Evolutionary conservation across 2,797 vertebrate genomes (phyloP).

Genomic region (Chelmon rostratus): DNA sequence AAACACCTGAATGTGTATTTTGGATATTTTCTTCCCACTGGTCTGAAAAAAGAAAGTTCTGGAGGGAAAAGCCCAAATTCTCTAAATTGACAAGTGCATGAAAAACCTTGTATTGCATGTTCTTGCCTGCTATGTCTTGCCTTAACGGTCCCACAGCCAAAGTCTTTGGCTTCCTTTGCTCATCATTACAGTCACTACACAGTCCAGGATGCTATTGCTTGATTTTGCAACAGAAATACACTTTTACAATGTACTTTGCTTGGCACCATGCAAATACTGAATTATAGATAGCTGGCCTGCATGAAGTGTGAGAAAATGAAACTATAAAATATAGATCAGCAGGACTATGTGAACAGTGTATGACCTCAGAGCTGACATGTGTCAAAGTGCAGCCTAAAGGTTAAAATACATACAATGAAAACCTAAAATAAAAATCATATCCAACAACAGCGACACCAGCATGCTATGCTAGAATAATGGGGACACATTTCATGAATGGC

Average conservation of each 20-base stretch:
- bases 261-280: constrained; percentile 6
- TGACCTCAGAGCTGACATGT: constrained; percentile 2
- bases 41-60: too few relatives aligned
- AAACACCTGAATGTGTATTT: too few relatives aligned
- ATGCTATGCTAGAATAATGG: constrained; percentile 12
- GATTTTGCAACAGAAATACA: background rate
- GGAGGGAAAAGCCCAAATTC: too few relatives aligned
- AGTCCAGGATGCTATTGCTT: constrained; percentile 19
- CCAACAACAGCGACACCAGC: background rate
- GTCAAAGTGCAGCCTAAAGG: background rate
- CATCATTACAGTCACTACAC: background rate
- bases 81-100: too few relatives aligned
- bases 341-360: constrained; percentile 20
- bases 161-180: constrained; percentile 11
- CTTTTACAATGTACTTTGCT: constrained; percentile 16
- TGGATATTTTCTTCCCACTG: too few relatives aligned
- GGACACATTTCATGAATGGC: constrained; percentile 44
- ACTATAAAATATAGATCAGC: constrained; percentile 39
- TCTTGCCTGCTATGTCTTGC: too few relatives aligned
- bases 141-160: background rate
- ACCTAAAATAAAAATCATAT: background rate
- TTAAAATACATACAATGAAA: constrained; percentile 3
- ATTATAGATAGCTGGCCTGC: constrained; percentile 25
- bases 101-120: too few relatives aligned
- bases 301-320: constrained; percentile 20